These are phyloP conservation scores for Cyanistes caeruleus DNA, from an alignment of 2,113 vertebrate genomes.

Conservation along the genomic window DNA sequence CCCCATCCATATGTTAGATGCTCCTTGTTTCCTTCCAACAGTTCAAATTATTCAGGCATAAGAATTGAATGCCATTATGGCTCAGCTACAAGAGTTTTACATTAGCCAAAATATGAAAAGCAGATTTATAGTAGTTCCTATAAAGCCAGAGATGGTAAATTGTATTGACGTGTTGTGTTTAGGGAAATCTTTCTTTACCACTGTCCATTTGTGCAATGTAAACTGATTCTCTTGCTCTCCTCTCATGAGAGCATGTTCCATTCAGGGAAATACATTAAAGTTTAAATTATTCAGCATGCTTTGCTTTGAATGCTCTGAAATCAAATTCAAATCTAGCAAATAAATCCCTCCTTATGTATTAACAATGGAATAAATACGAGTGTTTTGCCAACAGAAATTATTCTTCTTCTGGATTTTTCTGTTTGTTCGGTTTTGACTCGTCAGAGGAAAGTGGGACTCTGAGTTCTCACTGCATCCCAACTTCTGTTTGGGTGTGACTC, in stretches of 20 bases:
- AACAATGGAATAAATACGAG: constrained; percentile 1
- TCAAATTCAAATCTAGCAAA: constrained; percentile 38
- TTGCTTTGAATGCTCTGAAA: constrained; percentile 46
- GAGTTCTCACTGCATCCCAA: neutral
- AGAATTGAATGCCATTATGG: neutral
- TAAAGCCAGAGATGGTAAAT: neutral
- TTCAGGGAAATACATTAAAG: constrained; percentile 54
- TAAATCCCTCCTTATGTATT: constrained; percentile 45
- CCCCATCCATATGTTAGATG: neutral
- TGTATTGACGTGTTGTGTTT: neutral
- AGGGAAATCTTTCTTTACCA: neutral
- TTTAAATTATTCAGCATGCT: constrained; percentile 40
- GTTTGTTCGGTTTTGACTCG: neutral
- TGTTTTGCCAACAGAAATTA: neutral
- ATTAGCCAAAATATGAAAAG: constrained; percentile 18
- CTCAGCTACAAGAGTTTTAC: constrained; percentile 51
- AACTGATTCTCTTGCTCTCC: constrained; percentile 7
- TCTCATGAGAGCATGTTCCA: neutral
- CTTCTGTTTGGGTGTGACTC: neutral
- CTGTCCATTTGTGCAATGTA: constrained; percentile 30
- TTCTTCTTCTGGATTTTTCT: neutral
- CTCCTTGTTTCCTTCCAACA: neutral
- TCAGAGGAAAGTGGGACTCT: neutral
- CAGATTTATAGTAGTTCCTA: neutral
- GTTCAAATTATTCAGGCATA: neutral